Base-by-base conservation (phyloP, 2,797 vertebrate genomes). In the Lithobates sylvaticus region DNA sequence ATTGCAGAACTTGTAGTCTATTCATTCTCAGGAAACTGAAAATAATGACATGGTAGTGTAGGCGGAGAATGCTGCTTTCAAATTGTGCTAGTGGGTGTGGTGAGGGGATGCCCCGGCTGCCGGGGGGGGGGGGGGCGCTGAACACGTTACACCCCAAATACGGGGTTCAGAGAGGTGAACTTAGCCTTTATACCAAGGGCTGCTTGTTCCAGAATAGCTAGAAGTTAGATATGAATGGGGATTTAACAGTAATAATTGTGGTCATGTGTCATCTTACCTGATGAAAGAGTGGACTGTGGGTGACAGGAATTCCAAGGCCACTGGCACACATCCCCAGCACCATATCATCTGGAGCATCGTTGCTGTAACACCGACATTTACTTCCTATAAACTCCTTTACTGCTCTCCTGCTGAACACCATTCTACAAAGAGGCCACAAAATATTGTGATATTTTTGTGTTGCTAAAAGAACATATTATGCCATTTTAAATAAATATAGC, bases 271-370 rank as follows among this genome's bases (percentile, higher is more conserved):
- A 44, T 87, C 92, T 92, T 90, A 99, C 98, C 97, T 99, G 98
- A 91, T 99, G 98, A 90, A 99, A 99, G 47, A 98, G 97, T 0
- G 98, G 94, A 84, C 97, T 98, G 90, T 99, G 98, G 2, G 97
- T 99, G 89, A 97, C 91, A 0, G 96, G 94, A 73, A 99, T 91
- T 36, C 95, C 95, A 16, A 99, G 91, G 29, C 97, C 96, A 58
- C 96, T 97, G 90, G 98, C 95, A 89, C 98, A 99, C 98, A 99
- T 99, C 23, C 98, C 98, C 90, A 99, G 94, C 87, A 99, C 98
- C 98, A 99, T 99, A 91, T 99, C 98, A 77, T 99, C 98, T 0
- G 98, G 98, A 0, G 98, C 98, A 0, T 99, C 97, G 27, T 96
- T 94, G 91, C 97, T 98, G 93, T 98, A 98, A 91, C 98, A 99